These are phyloP conservation scores for Arctocebus calabarensis DNA, from an alignment of 2,797 vertebrate genomes.

Conservation along the genomic window DNA sequence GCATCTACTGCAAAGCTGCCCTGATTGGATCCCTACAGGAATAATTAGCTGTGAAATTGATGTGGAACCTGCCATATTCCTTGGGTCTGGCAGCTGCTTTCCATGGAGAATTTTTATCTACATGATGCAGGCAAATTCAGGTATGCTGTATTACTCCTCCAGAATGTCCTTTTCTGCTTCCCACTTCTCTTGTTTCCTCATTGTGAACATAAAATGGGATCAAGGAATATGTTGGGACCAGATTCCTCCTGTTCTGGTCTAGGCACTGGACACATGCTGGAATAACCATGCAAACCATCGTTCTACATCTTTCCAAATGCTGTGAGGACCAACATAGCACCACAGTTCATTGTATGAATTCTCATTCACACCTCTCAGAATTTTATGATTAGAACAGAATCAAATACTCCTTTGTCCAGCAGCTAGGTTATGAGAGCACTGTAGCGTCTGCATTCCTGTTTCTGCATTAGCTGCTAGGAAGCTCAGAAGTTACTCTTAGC, in stretches of 20 bases:
- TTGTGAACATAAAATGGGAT: neutral
- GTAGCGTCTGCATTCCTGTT: neutral
- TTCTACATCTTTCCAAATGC: neutral
- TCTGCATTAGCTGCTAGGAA: neutral
- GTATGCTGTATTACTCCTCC: neutral
- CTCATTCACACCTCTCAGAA: neutral
- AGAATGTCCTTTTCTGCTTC: neutral
- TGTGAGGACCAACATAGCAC: neutral
- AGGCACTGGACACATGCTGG: neutral
- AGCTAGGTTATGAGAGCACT: neutral
- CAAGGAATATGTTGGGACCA: fast-evolving
- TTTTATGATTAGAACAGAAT: neutral
- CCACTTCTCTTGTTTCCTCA: neutral
- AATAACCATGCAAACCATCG: neutral
- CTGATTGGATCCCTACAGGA: neutral
- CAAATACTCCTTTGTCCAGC: neutral
- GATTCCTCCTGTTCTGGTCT: neutral
- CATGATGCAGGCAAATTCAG: neutral
- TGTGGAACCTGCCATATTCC: neutral
- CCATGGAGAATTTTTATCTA: neutral
- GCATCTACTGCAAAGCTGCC: neutral
- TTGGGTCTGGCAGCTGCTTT: neutral
- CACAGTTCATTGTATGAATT: neutral
- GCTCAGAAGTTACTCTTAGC: neutral
- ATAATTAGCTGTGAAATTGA: neutral